Conservation (phyloP, 2,888 invertebrate genomes). For the Poecilobothrus nobilitatus region DNA sequence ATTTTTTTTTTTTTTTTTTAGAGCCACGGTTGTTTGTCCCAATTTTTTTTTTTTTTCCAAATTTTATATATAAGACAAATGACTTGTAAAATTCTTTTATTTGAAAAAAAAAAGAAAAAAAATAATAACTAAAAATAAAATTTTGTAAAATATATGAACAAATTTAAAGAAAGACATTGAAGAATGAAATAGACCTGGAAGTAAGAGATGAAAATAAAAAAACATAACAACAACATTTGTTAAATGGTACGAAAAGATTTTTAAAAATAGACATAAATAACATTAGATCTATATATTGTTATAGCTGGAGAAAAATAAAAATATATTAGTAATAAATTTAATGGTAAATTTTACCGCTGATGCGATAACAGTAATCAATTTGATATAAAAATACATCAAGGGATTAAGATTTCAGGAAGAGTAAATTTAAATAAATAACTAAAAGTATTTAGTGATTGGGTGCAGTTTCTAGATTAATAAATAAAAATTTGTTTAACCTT, state of each 20-base stretch:
- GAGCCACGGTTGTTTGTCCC: neutral
- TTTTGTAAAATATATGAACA: no score
- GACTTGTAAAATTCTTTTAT: slow-evolving; percentile 3
- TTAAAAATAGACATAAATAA: neutral
- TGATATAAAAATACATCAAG: no score
- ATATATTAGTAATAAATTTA: no score
- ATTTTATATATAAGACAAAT: neutral
- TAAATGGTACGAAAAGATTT: neutral
- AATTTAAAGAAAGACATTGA: neutral
- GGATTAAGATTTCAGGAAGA: no score
- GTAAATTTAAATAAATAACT: no score
- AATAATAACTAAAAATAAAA: neutral
- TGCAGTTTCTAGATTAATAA: no score
- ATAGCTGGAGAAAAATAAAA: no score
- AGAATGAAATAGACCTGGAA: neutral
- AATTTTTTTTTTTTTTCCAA: neutral
- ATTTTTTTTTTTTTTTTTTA: neutral
- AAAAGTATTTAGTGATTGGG: no score
- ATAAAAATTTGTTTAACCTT: no score
- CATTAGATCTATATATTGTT: no score
- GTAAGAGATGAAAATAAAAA: neutral
- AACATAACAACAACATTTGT: neutral
- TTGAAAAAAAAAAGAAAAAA: neutral
- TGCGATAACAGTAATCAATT: no score
- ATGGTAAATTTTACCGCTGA: no score